Percentiles rank a stretch among this genome's conserved stretches.
These are phyloP conservation scores for Saguinus imperator DNA, from an alignment of 2,113 vertebrate species.

Conservation along the genomic window DNA sequence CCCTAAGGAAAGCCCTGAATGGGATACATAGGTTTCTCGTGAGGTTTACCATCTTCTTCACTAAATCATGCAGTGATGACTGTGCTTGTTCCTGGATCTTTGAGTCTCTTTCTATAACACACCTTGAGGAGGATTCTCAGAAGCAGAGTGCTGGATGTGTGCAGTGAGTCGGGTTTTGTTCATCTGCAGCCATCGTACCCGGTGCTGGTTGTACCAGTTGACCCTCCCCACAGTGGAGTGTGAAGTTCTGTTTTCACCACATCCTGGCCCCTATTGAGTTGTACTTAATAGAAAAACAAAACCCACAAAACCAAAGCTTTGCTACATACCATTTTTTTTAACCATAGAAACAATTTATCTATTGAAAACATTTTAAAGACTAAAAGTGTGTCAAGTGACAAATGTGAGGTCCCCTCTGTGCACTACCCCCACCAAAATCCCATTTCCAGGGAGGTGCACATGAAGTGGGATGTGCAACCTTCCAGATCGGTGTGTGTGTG, in stretches of 20 bases:
- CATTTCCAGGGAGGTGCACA: background rate
- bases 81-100: fast-evolving
- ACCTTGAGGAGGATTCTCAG: background rate
- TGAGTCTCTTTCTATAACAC: background rate
- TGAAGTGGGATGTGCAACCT: background rate
- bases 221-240: background rate
- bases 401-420: fast-evolving
- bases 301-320: background rate
- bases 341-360: background rate
- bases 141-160: fast-evolving
- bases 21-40: fast-evolving
- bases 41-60: background rate
- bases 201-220: fast-evolving
- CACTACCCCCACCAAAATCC: fast-evolving
- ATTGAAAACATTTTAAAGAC: background rate
- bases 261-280: slow-evolving; percentile 37
- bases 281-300: slow-evolving; percentile 27
- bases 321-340: background rate
- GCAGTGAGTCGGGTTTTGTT: background rate
- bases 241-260: background rate
- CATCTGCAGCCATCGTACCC: fast-evolving
- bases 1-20: too few relatives aligned
- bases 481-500: background rate
- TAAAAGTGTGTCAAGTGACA: background rate
- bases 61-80: fast-evolving